Evolutionary conservation across 2,797 vertebrate genomes (phyloP), one percentile per base, ranked within the genome.

Genomic region (Danio aesculapii): DNA sequence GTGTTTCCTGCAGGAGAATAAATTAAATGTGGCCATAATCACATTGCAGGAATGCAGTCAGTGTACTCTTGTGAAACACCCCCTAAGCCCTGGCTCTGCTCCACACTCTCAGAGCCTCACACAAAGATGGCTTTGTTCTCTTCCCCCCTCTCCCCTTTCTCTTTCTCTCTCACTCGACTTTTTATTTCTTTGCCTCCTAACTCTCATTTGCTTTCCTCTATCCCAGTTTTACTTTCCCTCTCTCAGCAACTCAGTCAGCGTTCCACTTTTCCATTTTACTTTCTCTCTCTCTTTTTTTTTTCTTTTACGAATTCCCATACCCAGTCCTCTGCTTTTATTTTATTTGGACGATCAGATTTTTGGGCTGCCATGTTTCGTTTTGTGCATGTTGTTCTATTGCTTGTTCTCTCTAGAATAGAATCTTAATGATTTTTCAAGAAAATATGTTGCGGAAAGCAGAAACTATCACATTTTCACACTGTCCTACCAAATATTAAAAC

Each of bases 21-120:
- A 87, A 87, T 86, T 85, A 87, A 87, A 88, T 75, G 71, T 64
- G 77, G 84, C 87, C 81, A 84, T 88, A 87, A 88, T 88, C 86
- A 87, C 86, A 87, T 74, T 82, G 83, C 83, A 85, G 88, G 87
- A 89, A 89, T 89, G 88, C 83, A 88, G 88, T 87, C 87, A 82
- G 88, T 84, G 83, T 87, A 87, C 87, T 86, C 75, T 88, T 88
- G 88, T 86, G 81, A 85, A 89, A 87, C 87, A 87, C 86, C 87
- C 87, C 88, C 86, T 84, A 79, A 84, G 75, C 81, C 82, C 77
- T 84, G 80, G 82, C 74, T 85, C 58, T 70, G 79, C 86, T 83
- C 80, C 84, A 83, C 82, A 82, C 75, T 78, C 84, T 84, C 82
- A 84, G 85, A 21, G 44, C 84, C 73, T 63, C 76, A 72, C 82